Evolutionary conservation across 2,113 vertebrate species (phyloP).

Genomic region (Nothobranchius furzeri): DNA sequence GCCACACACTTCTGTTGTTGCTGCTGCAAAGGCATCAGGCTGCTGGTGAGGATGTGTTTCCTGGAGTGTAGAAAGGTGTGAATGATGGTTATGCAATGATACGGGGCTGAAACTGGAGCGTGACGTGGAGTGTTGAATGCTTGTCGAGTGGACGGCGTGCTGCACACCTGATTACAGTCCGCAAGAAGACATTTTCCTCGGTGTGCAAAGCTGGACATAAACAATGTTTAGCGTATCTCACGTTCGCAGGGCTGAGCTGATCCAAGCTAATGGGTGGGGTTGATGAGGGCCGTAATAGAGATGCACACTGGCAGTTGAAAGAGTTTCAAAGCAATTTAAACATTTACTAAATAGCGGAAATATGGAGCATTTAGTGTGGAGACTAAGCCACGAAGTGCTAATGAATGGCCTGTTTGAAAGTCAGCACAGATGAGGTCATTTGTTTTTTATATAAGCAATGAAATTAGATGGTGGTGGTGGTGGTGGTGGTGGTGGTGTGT

Average conservation of each 20-base stretch:
- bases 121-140: slow-evolving; percentile 48
- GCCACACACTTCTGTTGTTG: slow-evolving; percentile 1
- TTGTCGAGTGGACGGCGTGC: slow-evolving; percentile 56
- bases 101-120: slow-evolving; percentile 25
- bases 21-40: slow-evolving; percentile 32
- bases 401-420: slow-evolving; percentile 42
- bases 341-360: slow-evolving; percentile 27
- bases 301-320: slow-evolving; percentile 39
- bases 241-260: slow-evolving; percentile 32
- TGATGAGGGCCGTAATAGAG: slow-evolving; percentile 10
- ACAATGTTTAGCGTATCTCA: slow-evolving; percentile 50
- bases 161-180: slow-evolving; percentile 61
- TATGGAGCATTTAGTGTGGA: slow-evolving; percentile 30
- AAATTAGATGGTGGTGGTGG: background rate
- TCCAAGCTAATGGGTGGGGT: slow-evolving; percentile 24
- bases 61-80: slow-evolving; percentile 32
- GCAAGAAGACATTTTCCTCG: slow-evolving; percentile 30
- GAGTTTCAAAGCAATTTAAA: slow-evolving; percentile 42
- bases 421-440: slow-evolving; percentile 44
- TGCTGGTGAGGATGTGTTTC: slow-evolving; percentile 50
- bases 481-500: background rate
- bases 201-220: slow-evolving; percentile 34
- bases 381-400: slow-evolving; percentile 23
- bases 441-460: slow-evolving; percentile 29
- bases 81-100: slow-evolving; percentile 39